Evolutionary conservation across 2,888 invertebrate genomes (phyloP).

Genomic region (Scelioninae gen. 1): DNA sequence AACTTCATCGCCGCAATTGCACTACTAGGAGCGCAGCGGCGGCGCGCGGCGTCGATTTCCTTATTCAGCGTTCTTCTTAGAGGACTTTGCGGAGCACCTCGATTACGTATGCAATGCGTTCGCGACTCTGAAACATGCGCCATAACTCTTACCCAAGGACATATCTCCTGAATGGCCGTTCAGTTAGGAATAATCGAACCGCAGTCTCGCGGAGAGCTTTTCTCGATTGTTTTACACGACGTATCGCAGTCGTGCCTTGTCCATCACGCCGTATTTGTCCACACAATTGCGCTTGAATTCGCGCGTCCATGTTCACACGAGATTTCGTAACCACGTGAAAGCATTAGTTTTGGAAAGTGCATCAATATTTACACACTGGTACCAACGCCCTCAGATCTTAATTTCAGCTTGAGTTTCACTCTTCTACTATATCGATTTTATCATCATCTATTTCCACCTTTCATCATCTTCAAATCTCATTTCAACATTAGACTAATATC

Average conservation of each 20-base stretch:
- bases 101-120: conserved; percentile 76
- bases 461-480: too few species aligned
- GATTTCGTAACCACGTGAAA: conserved; percentile 41
- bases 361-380: conserved; percentile 40
- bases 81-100: conserved; percentile 71
- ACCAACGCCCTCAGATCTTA: too few species aligned
- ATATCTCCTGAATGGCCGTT: conserved; percentile 53
- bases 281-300: background rate
- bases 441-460: too few species aligned
- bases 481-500: too few species aligned
- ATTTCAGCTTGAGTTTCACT: too few species aligned
- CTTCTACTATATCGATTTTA: too few species aligned
- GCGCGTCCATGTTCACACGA: conserved; percentile 15
- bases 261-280: conserved; percentile 8
- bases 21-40: conserved; percentile 63
- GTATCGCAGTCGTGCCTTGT: conserved; percentile 35
- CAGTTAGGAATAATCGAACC: conserved; percentile 54
- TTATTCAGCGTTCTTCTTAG: conserved; percentile 82
- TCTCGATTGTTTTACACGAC: conserved; percentile 57
- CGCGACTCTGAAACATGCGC: conserved; percentile 72
- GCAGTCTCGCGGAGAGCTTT: conserved; percentile 61
- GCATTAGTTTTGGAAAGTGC: conserved; percentile 42
- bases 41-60: conserved; percentile 77
- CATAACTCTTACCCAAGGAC: conserved; percentile 78
- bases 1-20: conserved; percentile 78